Percentiles rank a stretch among this genome's conserved stretches.
These are phyloP conservation scores for Sebastes fasciatus DNA, from an alignment of 2,113 vertebrate genomes.

Conservation along the genomic window DNA sequence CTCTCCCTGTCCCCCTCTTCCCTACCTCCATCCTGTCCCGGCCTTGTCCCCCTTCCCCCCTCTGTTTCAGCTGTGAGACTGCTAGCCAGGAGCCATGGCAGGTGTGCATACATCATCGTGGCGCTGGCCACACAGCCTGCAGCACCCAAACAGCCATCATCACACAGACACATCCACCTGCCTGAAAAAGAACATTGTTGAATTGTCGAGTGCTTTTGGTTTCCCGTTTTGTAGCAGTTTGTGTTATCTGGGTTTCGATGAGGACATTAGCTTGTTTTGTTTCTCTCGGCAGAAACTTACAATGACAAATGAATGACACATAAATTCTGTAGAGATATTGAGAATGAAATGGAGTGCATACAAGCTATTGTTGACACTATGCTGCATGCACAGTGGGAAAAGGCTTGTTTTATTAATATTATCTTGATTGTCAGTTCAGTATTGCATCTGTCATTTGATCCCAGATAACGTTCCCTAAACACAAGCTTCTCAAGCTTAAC, in stretches of 20 bases:
- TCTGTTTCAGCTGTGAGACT: constrained; percentile 65
- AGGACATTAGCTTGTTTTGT: constrained; percentile 40
- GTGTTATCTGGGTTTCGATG: constrained; percentile 29
- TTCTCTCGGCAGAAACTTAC: constrained; percentile 35
- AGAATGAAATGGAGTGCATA: constrained; percentile 30
- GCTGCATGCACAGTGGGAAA: constrained; percentile 40
- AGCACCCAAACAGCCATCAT: constrained; percentile 64
- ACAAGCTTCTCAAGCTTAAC: constrained; percentile 3
- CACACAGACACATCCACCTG: constrained; percentile 63
- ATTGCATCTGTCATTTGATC: constrained; percentile 43
- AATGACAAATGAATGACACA: constrained; percentile 62
- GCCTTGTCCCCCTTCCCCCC: neutral
- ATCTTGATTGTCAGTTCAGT: constrained; percentile 60
- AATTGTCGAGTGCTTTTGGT: constrained; percentile 32
- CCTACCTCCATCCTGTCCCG: constrained; percentile 52
- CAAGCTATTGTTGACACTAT: constrained; percentile 44
- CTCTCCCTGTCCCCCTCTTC: constrained; percentile 28
- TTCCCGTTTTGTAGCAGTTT: neutral
- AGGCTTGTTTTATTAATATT: constrained; percentile 66
- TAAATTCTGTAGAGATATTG: constrained; percentile 31
- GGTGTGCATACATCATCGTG: constrained; percentile 77
- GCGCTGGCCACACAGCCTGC: constrained; percentile 70
- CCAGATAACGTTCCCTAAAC: constrained; percentile 27
- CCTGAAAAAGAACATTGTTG: constrained; percentile 26
- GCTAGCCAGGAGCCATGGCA: constrained; percentile 70